Conservation (phyloP, 2,113 vertebrate genomes). For the Oreochromis niloticus region DNA sequence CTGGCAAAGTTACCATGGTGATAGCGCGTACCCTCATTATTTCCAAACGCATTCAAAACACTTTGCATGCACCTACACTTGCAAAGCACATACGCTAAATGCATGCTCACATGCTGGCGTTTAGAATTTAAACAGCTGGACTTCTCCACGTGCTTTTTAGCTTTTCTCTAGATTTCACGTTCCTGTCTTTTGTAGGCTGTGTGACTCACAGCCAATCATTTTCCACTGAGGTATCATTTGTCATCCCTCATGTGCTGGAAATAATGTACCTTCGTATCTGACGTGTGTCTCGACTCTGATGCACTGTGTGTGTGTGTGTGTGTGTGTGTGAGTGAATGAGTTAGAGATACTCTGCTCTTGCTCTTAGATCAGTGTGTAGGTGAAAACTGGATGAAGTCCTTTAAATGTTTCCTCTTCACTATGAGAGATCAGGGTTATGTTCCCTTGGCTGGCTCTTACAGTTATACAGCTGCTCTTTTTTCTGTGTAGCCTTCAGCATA, state of each 20-base stretch:
- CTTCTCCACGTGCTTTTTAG: slow-evolving; percentile 12
- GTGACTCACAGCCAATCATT: background rate
- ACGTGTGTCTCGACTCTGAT: slow-evolving; percentile 1
- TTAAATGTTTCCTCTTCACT: background rate
- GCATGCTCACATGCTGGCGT: background rate
- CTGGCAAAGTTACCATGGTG: slow-evolving; percentile 20
- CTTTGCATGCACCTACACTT: slow-evolving; percentile 33
- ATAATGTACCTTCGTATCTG: slow-evolving; percentile 20
- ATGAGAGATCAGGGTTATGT: background rate
- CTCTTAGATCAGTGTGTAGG: background rate
- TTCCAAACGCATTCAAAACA: background rate
- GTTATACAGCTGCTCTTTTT: background rate
- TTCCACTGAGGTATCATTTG: slow-evolving; percentile 5
- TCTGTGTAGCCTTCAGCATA: background rate
- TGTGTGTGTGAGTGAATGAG: slow-evolving; percentile 21
- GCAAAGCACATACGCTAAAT: background rate
- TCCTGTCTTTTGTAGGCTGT: background rate
- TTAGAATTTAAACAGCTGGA: background rate
- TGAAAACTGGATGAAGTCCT: slow-evolving; percentile 2
- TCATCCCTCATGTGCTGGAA: background rate
- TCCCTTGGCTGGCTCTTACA: background rate
- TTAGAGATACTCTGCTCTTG: background rate
- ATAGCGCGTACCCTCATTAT: background rate
- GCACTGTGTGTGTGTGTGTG: background rate
- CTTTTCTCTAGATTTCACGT: slow-evolving; percentile 5